Conservation (phyloP, 2,888 invertebrate genomes). For the Ornithoptera alexandrae region DNA sequence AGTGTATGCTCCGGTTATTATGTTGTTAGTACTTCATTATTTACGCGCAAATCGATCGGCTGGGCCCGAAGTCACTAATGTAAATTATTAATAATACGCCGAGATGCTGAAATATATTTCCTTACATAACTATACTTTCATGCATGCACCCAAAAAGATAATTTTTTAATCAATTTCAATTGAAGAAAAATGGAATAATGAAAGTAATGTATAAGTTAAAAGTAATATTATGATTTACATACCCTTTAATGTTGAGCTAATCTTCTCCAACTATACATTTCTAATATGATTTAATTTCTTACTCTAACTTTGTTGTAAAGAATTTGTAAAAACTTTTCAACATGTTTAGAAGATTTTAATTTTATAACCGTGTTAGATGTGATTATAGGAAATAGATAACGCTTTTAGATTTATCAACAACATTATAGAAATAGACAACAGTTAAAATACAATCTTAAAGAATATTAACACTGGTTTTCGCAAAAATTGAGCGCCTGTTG, state of each 20-base stretch:
- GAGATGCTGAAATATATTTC: background rate
- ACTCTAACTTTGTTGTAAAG: conserved; percentile 6
- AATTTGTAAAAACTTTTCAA: conserved; percentile 14
- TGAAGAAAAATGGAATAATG: too few species aligned
- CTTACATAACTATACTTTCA: too few species aligned
- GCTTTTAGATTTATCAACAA: conserved; percentile 49
- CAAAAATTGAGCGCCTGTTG: conserved; percentile 63
- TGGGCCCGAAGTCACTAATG: background rate
- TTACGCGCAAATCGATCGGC: conserved; percentile 22
- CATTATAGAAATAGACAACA: conserved; percentile 53
- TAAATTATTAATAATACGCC: conserved; percentile 8
- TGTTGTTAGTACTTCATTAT: conserved; percentile 12
- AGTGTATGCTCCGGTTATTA: background rate
- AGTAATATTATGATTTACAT: conserved; percentile 10
- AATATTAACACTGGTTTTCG: conserved; percentile 45
- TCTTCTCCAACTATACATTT: conserved; percentile 20
- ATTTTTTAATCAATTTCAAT: too few species aligned
- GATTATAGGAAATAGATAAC: conserved; percentile 51
- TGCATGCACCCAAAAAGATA: too few species aligned
- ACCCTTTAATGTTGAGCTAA: conserved; percentile 20
- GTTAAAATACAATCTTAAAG: conserved; percentile 51
- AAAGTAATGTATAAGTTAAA: too few species aligned
- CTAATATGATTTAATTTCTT: background rate
- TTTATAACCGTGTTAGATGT: conserved; percentile 43
- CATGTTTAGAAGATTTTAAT: conserved; percentile 27